Evolutionary conservation across 2,113 vertebrate genomes (phyloP).

Genomic region (Scomber japonicus): DNA sequence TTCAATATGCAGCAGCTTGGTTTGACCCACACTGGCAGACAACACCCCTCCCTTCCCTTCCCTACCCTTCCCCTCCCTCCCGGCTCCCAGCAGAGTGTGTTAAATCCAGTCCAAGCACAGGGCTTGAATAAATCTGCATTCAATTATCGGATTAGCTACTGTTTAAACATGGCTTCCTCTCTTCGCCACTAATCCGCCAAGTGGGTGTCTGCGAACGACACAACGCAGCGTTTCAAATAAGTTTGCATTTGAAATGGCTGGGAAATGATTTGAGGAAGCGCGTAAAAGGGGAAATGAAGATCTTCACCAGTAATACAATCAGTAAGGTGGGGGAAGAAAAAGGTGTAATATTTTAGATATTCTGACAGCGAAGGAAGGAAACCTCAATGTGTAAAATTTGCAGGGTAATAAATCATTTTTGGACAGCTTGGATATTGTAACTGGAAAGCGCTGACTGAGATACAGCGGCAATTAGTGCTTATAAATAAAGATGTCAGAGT

Average conservation of each 20-base stretch:
- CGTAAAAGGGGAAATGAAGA: constrained; percentile 19
- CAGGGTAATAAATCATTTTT: constrained; percentile 71
- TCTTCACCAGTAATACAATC: constrained; percentile 27
- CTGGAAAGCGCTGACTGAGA: constrained; percentile 49
- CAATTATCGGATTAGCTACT: constrained; percentile 86
- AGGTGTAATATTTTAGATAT: constrained; percentile 49
- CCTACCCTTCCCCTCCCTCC: constrained; percentile 10
- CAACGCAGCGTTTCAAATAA: constrained; percentile 47
- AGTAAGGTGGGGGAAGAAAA: not conserved
- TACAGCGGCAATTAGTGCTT: constrained; percentile 49
- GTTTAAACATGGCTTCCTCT: constrained; percentile 84
- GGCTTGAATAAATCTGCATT: constrained; percentile 88
- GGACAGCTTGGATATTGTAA: constrained; percentile 55
- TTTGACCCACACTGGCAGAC: constrained; percentile 69
- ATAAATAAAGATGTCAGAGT: constrained; percentile 47
- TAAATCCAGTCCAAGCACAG: constrained; percentile 82
- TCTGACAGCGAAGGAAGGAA: constrained; percentile 40
- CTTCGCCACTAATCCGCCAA: constrained; percentile 78
- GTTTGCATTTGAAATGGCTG: constrained; percentile 48
- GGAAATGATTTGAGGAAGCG: constrained; percentile 33
- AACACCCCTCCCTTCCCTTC: constrained; percentile 9
- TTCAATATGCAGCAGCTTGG: constrained; percentile 65
- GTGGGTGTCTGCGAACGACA: constrained; percentile 78
- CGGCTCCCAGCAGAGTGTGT: constrained; percentile 67
- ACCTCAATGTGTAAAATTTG: constrained; percentile 44